Percentiles rank a stretch among this genome's conserved stretches.
Evolutionary conservation across 1,140 invertebrate species (phyloP).

Genomic region (Lucilia sericata): DNA sequence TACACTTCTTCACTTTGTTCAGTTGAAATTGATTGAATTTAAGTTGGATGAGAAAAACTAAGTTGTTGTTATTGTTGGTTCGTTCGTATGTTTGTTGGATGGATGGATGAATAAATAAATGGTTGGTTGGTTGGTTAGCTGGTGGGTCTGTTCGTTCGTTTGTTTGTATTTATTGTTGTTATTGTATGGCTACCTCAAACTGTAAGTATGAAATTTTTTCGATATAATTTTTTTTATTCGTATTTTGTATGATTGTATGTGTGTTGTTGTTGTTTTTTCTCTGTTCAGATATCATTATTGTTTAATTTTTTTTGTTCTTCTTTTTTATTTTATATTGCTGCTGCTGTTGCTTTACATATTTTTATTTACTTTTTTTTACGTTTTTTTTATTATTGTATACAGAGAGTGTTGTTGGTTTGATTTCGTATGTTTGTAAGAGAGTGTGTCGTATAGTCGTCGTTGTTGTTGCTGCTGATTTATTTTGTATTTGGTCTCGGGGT

Average conservation of each 20-base stretch:
- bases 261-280: conserved; percentile 22
- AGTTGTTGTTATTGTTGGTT: not conserved
- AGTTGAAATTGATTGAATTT: conserved; percentile 9
- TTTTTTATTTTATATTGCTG: conserved; percentile 19
- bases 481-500: conserved; percentile 46
- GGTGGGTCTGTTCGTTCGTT: not conserved
- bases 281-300: conserved; percentile 24
- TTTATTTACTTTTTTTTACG: conserved; percentile 26
- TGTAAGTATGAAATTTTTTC: not conserved
- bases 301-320: conserved; percentile 33
- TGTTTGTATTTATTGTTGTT: not conserved
- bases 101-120: too few relatives aligned
- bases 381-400: not conserved
- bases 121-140: not conserved
- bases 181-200: not conserved
- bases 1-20: not conserved
- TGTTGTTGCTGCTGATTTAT: conserved; percentile 53
- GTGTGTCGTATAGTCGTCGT: conserved; percentile 49
- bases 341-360: conserved; percentile 27
- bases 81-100: too few relatives aligned
- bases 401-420: conserved; percentile 15
- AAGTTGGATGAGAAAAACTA: not conserved
- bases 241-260: not conserved
- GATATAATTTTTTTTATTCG: not conserved
- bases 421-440: conserved; percentile 14